Evolutionary conservation across 1,140 invertebrate genomes (phyloP).

Genomic region (Halotydeus destructor): DNA sequence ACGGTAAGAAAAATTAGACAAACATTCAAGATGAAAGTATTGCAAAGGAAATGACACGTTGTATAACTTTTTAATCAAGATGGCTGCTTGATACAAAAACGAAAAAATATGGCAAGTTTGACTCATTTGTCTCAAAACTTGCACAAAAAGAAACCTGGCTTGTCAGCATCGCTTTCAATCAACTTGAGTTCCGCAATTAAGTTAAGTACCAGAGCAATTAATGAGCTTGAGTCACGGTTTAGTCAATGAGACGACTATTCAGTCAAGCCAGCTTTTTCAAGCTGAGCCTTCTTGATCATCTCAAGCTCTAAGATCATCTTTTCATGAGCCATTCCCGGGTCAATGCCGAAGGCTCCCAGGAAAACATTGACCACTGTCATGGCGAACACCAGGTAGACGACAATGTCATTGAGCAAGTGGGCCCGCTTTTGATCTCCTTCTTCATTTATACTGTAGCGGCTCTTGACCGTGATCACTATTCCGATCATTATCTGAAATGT

Average conservation of each 20-base stretch:
- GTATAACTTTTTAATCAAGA: background rate
- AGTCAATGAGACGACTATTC: no score
- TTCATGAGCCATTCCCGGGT: no score
- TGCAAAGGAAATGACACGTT: no score
- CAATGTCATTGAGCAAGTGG: slow-evolving; percentile 9
- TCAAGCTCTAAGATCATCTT: no score
- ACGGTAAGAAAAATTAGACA: no score
- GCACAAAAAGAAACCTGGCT: background rate
- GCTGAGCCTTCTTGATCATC: no score
- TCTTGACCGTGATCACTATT: slow-evolving; percentile 9
- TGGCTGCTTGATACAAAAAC: background rate
- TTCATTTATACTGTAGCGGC: slow-evolving; percentile 13
- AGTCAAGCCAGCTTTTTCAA: no score
- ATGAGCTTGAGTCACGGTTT: no score
- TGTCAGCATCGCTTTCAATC: background rate
- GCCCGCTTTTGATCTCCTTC: slow-evolving; percentile 8
- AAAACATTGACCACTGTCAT: slow-evolving; percentile 13
- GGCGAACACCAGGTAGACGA: slow-evolving; percentile 13
- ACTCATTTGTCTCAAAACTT: background rate
- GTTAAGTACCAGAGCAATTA: no score
- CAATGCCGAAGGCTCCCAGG: slow-evolving; percentile 13
- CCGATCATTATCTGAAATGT: slow-evolving; percentile 13
- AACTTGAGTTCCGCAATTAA: no score
- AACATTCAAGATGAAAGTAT: no score
- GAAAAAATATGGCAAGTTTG: background rate